Evolutionary conservation across 2,888 invertebrate genomes (phyloP).

Genomic region (Lamellibrachia columna): DNA sequence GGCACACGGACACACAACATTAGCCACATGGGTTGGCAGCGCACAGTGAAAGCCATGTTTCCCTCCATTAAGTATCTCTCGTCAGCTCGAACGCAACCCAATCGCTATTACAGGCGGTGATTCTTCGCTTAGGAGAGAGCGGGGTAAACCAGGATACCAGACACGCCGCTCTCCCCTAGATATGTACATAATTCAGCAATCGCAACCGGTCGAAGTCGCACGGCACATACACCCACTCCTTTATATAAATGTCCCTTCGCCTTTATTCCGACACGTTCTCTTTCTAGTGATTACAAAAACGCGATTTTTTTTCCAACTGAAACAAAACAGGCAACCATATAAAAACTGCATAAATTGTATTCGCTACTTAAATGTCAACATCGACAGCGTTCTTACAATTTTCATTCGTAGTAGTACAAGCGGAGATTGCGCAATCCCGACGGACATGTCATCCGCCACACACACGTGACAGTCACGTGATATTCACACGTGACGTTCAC

Average conservation of each 20-base stretch:
- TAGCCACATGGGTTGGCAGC: not conserved
- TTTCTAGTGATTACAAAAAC: slow-evolving; percentile 12
- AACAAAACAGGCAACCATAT: slow-evolving; percentile 16
- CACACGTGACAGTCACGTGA: not conserved
- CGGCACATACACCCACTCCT: not conserved
- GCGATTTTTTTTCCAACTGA: slow-evolving; percentile 8
- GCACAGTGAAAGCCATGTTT: not conserved
- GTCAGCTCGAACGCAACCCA: not conserved
- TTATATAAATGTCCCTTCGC: not conserved
- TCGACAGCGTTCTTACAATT: slow-evolving; percentile 6
- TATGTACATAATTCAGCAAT: slow-evolving; percentile 5
- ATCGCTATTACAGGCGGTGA: not conserved
- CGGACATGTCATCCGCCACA: not conserved
- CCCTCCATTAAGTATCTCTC: not conserved
- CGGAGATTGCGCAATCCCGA: not conserved
- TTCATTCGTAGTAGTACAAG: not conserved
- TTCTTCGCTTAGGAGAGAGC: not conserved
- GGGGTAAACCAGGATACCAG: not conserved
- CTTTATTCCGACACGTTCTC: slow-evolving; percentile 6
- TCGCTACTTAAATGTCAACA: not conserved
- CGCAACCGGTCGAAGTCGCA: not conserved
- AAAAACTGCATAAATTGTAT: slow-evolving; percentile 6
- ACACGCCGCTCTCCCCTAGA: not conserved
- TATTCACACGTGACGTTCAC: not conserved
- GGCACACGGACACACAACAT: slow-evolving; percentile 4